Percentiles rank a stretch among this genome's conserved stretches.
Conservation (phyloP, 2,888 invertebrate genomes). For the Eupithecia subumbrata region DNA sequence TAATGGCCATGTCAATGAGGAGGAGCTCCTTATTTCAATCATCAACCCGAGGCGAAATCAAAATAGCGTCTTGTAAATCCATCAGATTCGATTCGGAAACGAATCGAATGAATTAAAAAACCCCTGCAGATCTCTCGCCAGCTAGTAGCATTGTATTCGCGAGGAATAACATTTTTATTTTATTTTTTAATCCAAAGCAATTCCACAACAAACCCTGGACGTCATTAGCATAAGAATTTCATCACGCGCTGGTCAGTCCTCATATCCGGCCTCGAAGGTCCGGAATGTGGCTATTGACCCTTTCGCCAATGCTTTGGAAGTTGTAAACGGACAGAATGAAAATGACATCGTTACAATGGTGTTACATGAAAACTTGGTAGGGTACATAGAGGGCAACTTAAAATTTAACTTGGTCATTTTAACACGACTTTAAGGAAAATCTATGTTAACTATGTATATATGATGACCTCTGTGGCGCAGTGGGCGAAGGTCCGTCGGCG, state of each 20-base stretch:
- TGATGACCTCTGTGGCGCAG: too few relatives aligned
- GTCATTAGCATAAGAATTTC: constrained; percentile 34
- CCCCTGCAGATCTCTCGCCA: too few relatives aligned
- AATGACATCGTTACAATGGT: not conserved
- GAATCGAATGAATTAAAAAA: too few relatives aligned
- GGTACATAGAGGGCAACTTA: not conserved
- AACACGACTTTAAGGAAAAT: not conserved
- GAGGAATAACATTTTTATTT: not conserved
- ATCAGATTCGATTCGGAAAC: too few relatives aligned
- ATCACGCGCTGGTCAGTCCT: constrained; percentile 20
- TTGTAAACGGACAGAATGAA: constrained; percentile 12
- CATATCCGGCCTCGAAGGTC: constrained; percentile 11
- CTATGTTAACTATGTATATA: too few relatives aligned
- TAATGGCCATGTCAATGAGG: too few relatives aligned
- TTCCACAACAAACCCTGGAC: constrained; percentile 9
- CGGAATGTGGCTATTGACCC: constrained; percentile 8
- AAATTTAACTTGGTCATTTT: not conserved
- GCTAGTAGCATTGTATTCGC: too few relatives aligned
- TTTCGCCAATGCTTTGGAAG: constrained; percentile 17
- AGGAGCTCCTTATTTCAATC: too few relatives aligned
- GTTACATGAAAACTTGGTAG: not conserved
- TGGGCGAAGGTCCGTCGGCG: too few relatives aligned
- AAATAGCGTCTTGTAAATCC: too few relatives aligned
- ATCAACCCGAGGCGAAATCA: too few relatives aligned
- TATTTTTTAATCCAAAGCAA: constrained; percentile 1